Percentiles rank a stretch among this genome's conserved stretches.
Evolutionary conservation across 2,113 vertebrate species (phyloP).

Genomic region (Poecilia latipinna): DNA sequence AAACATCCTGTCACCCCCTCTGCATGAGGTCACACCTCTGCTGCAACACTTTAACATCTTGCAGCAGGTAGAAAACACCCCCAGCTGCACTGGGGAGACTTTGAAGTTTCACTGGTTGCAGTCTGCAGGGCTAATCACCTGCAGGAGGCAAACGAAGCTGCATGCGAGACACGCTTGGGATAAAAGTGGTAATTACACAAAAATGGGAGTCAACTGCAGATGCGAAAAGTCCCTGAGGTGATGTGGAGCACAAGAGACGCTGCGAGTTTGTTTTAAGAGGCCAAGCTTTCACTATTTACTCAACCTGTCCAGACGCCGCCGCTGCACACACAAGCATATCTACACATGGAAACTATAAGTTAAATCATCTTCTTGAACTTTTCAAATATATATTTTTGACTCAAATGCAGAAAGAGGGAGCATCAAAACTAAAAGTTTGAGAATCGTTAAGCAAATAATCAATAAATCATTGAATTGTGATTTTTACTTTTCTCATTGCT

Average conservation of each 20-base stretch:
- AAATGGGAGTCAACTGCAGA: constrained; percentile 6
- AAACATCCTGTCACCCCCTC: constrained; percentile 57
- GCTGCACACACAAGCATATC: neutral
- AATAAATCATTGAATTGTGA: no score
- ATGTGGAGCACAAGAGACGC: neutral
- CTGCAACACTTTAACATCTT: constrained; percentile 1
- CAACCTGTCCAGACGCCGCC: neutral
- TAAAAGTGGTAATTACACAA: constrained; percentile 36
- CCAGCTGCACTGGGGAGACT: constrained; percentile 14
- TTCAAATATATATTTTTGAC: no score
- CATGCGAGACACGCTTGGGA: constrained; percentile 2
- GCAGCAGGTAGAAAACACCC: constrained; percentile 39
- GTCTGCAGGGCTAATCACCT: constrained; percentile 31
- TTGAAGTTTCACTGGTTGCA: constrained; percentile 39
- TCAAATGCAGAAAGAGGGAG: no score
- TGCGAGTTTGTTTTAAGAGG: neutral
- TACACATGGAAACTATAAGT: no score
- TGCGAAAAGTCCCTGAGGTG: constrained; percentile 19
- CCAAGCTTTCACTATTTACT: constrained; percentile 13
- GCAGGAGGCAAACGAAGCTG: neutral
- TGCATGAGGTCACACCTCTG: constrained; percentile 19
- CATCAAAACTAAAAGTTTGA: no score
- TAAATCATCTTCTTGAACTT: no score
- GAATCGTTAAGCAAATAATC: no score
- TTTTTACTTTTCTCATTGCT: no score